Evolutionary conservation across 2,888 invertebrate species (phyloP).

Genomic region (Pandemis heparana): DNA sequence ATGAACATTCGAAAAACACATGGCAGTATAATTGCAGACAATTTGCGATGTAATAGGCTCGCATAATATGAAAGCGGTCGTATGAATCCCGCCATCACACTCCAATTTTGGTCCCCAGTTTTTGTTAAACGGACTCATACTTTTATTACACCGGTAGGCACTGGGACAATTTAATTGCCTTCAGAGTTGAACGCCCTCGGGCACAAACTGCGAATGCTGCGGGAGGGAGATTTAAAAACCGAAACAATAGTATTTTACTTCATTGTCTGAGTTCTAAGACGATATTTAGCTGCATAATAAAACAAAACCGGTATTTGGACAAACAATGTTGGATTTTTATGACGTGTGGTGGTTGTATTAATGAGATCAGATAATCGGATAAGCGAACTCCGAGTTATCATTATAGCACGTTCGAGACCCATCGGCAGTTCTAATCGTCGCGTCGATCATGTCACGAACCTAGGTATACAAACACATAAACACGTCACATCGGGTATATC

Average conservation of each 20-base stretch:
- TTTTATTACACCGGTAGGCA: slow-evolving; percentile 12
- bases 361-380: background rate
- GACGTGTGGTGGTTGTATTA: background rate
- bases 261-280: slow-evolving; percentile 7
- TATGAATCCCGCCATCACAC: slow-evolving; percentile 7
- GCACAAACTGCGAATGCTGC: background rate
- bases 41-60: slow-evolving; percentile 1
- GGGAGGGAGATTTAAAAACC: slow-evolving; percentile 10
- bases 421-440: background rate
- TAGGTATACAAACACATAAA: background rate
- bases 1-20: slow-evolving; percentile 1
- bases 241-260: slow-evolving; percentile 6
- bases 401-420: background rate
- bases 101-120: slow-evolving; percentile 17
- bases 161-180: slow-evolving; percentile 16
- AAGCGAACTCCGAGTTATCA: background rate
- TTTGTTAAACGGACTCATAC: slow-evolving; percentile 15
- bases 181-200: slow-evolving; percentile 21
- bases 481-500: background rate
- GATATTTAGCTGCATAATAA: background rate
- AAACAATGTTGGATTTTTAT: background rate
- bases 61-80: slow-evolving; percentile 15
- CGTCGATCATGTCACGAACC: background rate
- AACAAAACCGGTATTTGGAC: background rate
- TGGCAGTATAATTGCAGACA: background rate